These are phyloP conservation scores for Orestias chungarensis DNA, from an alignment of 2,797 vertebrate species.

Conservation along the genomic window DNA sequence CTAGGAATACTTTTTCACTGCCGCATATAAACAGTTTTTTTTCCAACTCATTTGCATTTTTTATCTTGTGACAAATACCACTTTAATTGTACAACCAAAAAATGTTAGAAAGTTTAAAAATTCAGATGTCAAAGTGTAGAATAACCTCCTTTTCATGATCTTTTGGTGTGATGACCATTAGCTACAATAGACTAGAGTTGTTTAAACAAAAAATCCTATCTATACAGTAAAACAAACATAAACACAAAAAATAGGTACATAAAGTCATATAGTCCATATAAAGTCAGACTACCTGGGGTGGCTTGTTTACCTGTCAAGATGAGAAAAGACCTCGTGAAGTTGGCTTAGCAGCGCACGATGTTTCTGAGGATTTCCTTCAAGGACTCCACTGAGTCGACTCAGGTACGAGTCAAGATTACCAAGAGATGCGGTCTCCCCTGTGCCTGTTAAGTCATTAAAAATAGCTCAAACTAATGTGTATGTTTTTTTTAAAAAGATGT, in stretches of 20 bases:
- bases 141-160: too few species aligned
- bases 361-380: constrained; percentile 91
- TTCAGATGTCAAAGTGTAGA: neutral
- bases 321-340: constrained; percentile 91
- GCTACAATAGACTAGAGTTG: neutral
- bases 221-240: neutral
- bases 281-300: neutral
- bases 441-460: constrained; percentile 75
- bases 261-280: too few species aligned
- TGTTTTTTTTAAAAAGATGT: neutral
- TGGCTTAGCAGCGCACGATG: constrained; percentile 89
- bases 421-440: constrained; percentile 91
- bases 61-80: neutral
- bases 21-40: neutral
- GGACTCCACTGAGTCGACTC: constrained; percentile 88
- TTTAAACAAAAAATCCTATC: neutral
- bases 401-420: constrained; percentile 94
- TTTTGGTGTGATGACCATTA: neutral
- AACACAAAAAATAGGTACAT: too few species aligned
- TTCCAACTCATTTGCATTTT: neutral
- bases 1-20: neutral
- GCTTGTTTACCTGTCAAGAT: constrained; percentile 88
- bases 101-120: neutral
- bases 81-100: neutral
- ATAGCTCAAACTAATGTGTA: neutral